These are phyloP conservation scores for Sussaba pulchella DNA, from an alignment of 2,888 invertebrate species.

Conservation along the genomic window DNA sequence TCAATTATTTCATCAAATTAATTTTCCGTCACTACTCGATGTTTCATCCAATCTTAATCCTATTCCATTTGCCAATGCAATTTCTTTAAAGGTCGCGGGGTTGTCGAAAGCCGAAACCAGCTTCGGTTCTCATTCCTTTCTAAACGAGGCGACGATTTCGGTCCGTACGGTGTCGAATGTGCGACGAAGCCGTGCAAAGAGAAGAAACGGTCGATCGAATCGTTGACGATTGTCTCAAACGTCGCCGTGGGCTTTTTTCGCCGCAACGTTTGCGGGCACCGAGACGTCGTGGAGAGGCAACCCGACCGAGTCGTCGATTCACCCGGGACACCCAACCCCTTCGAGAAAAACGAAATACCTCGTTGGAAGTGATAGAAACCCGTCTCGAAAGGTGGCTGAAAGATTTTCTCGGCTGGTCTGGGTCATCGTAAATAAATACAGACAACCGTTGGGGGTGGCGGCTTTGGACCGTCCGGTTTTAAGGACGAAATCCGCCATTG, in stretches of 20 bases:
- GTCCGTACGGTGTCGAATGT: conserved; percentile 8
- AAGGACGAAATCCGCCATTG: conserved; percentile 42
- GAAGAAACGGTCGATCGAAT: conserved; percentile 48
- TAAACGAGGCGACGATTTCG: background rate
- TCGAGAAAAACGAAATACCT: background rate
- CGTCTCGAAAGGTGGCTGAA: conserved; percentile 52
- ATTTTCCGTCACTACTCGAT: background rate
- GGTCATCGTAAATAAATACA: conserved; percentile 56
- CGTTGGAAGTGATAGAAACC: too few relatives aligned
- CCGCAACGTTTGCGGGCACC: conserved; percentile 1
- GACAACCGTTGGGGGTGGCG: too few relatives aligned
- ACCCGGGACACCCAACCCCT: background rate
- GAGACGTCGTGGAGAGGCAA: conserved; percentile 10
- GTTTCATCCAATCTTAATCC: background rate
- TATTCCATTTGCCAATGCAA: conserved; percentile 18
- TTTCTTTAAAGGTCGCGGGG: conserved; percentile 37
- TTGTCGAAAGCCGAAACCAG: conserved; percentile 10
- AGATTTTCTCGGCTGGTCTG: conserved; percentile 46
- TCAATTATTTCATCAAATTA: conserved; percentile 3
- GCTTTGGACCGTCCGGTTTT: conserved; percentile 32
- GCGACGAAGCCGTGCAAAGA: conserved; percentile 41
- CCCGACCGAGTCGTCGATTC: background rate
- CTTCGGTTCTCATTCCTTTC: conserved; percentile 28
- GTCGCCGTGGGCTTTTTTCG: conserved; percentile 43
- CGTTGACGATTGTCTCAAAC: conserved; percentile 57